Conservation (phyloP, 2,797 vertebrate genomes). For the Gallinago nigripennis region DNA sequence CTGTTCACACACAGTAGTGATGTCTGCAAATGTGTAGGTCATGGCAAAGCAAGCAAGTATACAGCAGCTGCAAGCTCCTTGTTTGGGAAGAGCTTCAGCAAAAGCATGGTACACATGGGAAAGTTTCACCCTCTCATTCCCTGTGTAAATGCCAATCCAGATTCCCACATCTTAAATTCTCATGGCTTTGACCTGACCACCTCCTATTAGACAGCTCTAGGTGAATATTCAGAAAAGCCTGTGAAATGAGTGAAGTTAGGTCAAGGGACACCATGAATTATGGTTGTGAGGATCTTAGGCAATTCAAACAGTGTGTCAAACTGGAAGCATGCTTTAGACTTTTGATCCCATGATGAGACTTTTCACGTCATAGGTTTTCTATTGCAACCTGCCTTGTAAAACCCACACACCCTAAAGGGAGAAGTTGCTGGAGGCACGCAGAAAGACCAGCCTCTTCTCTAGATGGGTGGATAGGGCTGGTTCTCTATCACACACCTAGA, state of each 20-base stretch:
- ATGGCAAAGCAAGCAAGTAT: neutral
- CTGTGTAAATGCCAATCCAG: neutral
- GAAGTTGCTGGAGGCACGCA: neutral
- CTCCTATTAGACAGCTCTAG: neutral
- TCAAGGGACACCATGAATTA: neutral
- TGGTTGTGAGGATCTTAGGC: neutral
- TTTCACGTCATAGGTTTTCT: neutral
- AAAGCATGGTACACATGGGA: neutral
- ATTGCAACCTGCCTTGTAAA: neutral
- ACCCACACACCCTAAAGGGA: neutral
- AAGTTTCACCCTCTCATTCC: neutral
- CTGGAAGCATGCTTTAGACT: neutral
- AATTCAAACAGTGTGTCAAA: neutral
- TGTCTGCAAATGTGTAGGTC: neutral
- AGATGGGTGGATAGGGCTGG: neutral
- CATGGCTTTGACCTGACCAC: neutral
- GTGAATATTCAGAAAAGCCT: neutral
- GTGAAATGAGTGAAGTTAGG: neutral
- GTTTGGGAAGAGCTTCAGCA: constrained; percentile 3
- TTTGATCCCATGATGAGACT: neutral
- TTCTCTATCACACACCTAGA: neutral
- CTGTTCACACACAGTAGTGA: neutral
- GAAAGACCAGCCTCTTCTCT: neutral
- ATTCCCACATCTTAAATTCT: neutral
- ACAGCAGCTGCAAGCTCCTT: neutral